phyloP scores from a whole-genome alignment of 1,140 invertebrate species.

The Tetramorium simillimum region DNA sequence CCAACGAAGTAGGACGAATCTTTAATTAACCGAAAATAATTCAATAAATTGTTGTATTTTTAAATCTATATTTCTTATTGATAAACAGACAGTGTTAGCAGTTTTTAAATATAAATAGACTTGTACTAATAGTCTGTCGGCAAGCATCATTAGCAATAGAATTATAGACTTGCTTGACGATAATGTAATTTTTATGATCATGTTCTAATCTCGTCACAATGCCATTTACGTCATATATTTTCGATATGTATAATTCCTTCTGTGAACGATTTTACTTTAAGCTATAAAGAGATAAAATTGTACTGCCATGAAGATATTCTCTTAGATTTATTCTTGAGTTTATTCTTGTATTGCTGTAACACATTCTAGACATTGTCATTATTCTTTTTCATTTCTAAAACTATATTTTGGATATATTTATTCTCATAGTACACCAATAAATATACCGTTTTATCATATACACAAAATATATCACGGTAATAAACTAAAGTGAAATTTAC shows the following conservation, averaged over 20 bases:
- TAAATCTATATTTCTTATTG: not conserved
- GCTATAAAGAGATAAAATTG: slow-evolving; percentile 44
- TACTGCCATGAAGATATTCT: slow-evolving; percentile 56
- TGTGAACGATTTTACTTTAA: slow-evolving; percentile 6
- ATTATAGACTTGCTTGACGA: not conserved
- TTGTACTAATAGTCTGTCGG: not conserved
- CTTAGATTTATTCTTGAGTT: slow-evolving; percentile 72
- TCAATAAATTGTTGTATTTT: not conserved
- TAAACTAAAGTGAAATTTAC: not conserved
- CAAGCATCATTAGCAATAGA: not conserved
- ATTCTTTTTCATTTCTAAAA: not conserved
- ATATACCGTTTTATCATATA: not conserved
- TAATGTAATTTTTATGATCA: slow-evolving; percentile 35
- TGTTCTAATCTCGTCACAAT: not conserved
- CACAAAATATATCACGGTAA: not conserved
- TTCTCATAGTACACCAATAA: not conserved
- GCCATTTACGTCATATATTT: not conserved
- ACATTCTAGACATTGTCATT: not conserved
- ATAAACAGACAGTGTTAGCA: not conserved
- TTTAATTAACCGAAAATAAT: no score
- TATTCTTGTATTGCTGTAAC: slow-evolving; percentile 47
- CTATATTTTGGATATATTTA: not conserved
- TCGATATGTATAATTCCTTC: slow-evolving; percentile 15
- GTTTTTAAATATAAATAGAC: slow-evolving; percentile 28
- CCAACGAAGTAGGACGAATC: not conserved